Evolutionary conservation across 2,797 vertebrate species (phyloP).

Genomic region (Tenualosa ilisha): DNA sequence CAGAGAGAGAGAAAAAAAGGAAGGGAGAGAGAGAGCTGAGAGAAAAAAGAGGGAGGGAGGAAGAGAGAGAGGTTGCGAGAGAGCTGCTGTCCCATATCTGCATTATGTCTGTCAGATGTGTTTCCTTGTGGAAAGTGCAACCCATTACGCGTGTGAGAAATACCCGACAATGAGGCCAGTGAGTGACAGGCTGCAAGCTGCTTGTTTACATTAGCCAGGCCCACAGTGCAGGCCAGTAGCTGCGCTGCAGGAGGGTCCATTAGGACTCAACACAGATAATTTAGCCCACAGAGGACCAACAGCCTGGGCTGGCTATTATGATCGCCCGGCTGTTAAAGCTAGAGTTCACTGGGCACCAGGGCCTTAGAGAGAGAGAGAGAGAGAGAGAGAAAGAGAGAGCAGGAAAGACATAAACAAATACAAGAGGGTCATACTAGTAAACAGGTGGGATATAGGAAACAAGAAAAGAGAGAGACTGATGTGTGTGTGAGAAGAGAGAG

Average conservation of each 20-base stretch:
- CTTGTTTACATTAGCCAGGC: constrained; percentile 19
- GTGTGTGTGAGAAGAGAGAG: not conserved
- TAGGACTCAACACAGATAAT: not conserved
- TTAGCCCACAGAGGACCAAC: constrained; percentile 52
- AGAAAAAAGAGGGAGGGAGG: not conserved
- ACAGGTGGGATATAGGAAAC: not conserved
- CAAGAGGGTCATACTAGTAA: not conserved
- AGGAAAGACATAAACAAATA: not conserved
- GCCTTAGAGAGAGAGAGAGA: not conserved
- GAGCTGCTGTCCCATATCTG: not conserved
- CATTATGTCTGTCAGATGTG: constrained; percentile 5
- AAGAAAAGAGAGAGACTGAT: no score
- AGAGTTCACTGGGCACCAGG: constrained; percentile 49
- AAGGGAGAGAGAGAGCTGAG: not conserved
- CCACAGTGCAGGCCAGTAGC: constrained; percentile 2
- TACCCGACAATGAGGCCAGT: constrained; percentile 65
- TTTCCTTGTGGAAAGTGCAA: constrained; percentile 11
- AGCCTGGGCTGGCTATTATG: constrained; percentile 65
- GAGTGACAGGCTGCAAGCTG: constrained; percentile 7
- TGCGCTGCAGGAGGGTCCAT: not conserved
- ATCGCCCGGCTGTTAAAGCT: constrained; percentile 58
- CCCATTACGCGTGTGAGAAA: constrained; percentile 68
- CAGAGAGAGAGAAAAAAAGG: not conserved
- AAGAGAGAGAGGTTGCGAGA: not conserved
- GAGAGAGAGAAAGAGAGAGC: not conserved